Percentiles rank a stretch among this genome's conserved stretches.
These are phyloP conservation scores for mouse (Mus musculus) DNA, from an alignment of 2,113 vertebrate genomes.

Conservation along the genomic window GRCm39 chr2:99008001-99008500, in stretches of 20 bases:
- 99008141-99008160: not conserved
- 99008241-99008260: constrained; percentile 81
- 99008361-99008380: constrained; percentile 45
- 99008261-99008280: constrained; percentile 76
- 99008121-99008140: not conserved
- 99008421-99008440: constrained; percentile 62
- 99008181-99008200: constrained; percentile 59
- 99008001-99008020: not conserved
- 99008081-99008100: not conserved
- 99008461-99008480: constrained; percentile 27
- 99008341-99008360: constrained; percentile 70
- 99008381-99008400: constrained; percentile 65
- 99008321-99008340: constrained; percentile 73
- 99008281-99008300: constrained; percentile 83
- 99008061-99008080: constrained; percentile 55
- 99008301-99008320: constrained; percentile 78
- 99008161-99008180: constrained; percentile 18
- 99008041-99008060: constrained; percentile 12
- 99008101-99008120: constrained; percentile 23
- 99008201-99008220: constrained; percentile 66
- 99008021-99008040: constrained; percentile 31
- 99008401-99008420: constrained; percentile 64
- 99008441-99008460: constrained; percentile 60
- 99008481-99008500: not conserved
- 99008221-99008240: constrained; percentile 66